A percentile compares a stretch with the other conserved stretches of the same genome.
Evolutionary conservation across 2,113 vertebrate species (phyloP).

Genomic region (Ctenodactylus gundi): DNA sequence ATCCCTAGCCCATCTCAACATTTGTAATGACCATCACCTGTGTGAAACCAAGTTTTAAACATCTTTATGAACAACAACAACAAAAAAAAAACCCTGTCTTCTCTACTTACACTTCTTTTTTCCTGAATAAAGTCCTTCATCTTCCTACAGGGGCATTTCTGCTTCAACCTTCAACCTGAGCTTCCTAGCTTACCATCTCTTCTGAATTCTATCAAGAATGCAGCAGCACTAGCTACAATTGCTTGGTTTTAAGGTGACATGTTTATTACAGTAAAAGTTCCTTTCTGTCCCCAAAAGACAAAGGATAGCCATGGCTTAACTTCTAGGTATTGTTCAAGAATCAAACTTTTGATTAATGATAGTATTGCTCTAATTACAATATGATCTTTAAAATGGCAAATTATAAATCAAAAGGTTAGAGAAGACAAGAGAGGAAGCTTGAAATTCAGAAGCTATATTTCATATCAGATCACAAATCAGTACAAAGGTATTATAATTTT

Average conservation of each 20-base stretch:
- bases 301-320: not conserved
- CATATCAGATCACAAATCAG: not conserved
- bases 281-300: not conserved
- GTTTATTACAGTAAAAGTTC: not conserved
- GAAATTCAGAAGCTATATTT: not conserved
- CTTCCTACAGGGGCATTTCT: not conserved
- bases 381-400: not conserved
- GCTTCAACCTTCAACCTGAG: not conserved
- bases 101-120: not conserved
- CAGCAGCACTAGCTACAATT: not conserved
- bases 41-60: not conserved
- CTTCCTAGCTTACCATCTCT: not conserved
- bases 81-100: not conserved
- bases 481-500: not conserved
- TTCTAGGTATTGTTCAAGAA: not conserved
- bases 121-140: not conserved
- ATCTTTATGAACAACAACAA: not conserved
- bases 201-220: not conserved
- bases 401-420: not conserved
- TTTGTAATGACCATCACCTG: not conserved
- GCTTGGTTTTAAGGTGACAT: not conserved
- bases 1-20: not conserved
- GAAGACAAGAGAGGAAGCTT: not conserved
- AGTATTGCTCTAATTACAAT: not conserved
- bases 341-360: not conserved